Evolutionary conservation across 2,113 vertebrate genomes (phyloP), one percentile per base, ranked within the genome.

Genomic region (Orthochromis indermauri): DNA sequence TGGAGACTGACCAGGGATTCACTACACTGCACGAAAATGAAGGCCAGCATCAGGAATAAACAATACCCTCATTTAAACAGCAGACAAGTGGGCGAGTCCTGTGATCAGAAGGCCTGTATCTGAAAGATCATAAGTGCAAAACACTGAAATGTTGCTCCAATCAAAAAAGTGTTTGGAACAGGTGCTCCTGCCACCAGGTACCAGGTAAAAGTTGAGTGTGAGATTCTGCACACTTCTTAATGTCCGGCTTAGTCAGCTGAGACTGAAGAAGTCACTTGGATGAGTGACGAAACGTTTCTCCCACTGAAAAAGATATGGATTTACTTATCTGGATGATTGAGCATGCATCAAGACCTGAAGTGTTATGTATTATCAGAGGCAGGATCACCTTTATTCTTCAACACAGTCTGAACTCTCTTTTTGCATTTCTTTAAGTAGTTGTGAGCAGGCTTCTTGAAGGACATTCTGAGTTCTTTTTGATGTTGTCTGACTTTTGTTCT

Each of bases 51-150:
- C 68, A 26, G 85, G 61, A 87, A 83, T 86, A 90, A 91, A 92
- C 83, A 89, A 83, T 45, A 19, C 37, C 55, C 12, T 82, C n/a
- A 83, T 81, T 88, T 86, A 45, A 83, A 61, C 33, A 35, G 51
- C 49, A 59, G 28, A 19, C 10, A 37, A 66, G 10, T 66, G 61
- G 81, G 78, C 4, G 6, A 53, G 37, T 35, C 33, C 54, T 1
- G 86, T 24, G 80, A 57, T 88, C 68, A 80, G 80, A 82, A 7
- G 13, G 26, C 37, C 47, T 12, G 28, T 78, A 85, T 24, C 8
- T 49, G 81, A 88, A 68, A 71, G 83, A 80, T 86, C 57, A 89
- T 10, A 81, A 88, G 89, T 88, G 84, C 68, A 88, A 33, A 49
- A 35, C 63, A 12, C 12, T 21, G 54, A 54, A 82, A 19, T 10